Evolutionary conservation across 2,113 vertebrate species (phyloP), one percentile per base, ranked within the genome.

Genomic region (Anolis sagrei): DNA sequence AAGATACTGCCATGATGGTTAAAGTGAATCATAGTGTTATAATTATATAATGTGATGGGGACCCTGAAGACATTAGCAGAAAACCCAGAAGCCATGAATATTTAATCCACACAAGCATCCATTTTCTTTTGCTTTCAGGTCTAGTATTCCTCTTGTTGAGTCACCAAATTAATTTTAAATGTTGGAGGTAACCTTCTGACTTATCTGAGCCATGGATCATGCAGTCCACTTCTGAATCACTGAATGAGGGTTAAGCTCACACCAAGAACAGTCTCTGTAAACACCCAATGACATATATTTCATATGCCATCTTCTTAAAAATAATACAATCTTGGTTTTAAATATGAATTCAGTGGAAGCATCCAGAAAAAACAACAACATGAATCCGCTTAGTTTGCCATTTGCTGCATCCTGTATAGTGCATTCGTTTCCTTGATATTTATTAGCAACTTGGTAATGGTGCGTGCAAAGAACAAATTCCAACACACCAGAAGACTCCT

Each of bases 391-490:
- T 64, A 48, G 68, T 39, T n/a, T 36, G 14, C n/a, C 64, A 69
- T 76, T 69, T 48, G 39, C 0, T 49, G 62, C 10, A 61, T 79
- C 66, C 69, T 72, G 18, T 72, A 32, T 32, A 18, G 13, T 58
- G 25, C 7, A 7, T 58, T 44, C 72, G 64, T 69, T 44, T 18
- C 4, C 49, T 21, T 25, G 19, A 4, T 29, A n/a, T 39, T 79
- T 54, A n/a, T 84, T 19, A 36, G 2, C 19, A 9, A 29, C 49
- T 29, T 16, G 21, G 9, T 62, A 76, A 75, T 48, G 36, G 18
- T 27, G 8, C 39, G 78, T 89, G 32, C 49, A 81, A 86, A 81
- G 11, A 86, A 36, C 29, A 80, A 51, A 82, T 32, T 32, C 27
- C 11, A 27, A 72, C 84, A 74, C 11, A n/a, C n/a, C 62, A 36